phyloP scores from a whole-genome alignment of 2,888 invertebrate genomes.

The Cephus nigrinus region DNA sequence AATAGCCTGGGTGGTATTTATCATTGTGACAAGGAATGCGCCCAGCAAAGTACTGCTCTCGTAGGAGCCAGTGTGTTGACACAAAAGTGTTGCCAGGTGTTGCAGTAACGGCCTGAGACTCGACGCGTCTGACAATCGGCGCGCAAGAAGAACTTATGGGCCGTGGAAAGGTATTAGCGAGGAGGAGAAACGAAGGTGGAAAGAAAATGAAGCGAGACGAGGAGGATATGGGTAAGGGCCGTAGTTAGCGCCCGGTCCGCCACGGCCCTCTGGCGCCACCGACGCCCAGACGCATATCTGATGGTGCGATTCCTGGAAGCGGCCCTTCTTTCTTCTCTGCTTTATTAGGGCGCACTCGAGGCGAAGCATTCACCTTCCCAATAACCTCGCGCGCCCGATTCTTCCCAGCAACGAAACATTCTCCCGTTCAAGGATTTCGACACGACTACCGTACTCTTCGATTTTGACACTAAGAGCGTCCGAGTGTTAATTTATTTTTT shows the following conservation, averaged over 20 bases:
- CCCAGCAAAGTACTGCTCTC: not conserved
- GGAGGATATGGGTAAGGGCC: conserved; percentile 26
- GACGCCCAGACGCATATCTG: conserved; percentile 47
- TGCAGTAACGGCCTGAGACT: not conserved
- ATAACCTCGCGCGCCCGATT: conserved; percentile 44
- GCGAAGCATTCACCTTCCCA: conserved; percentile 48
- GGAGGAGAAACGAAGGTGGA: conserved; percentile 27
- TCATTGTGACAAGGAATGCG: conserved; percentile 1
- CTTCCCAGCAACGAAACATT: conserved; percentile 22
- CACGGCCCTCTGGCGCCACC: conserved; percentile 50
- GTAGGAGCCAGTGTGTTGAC: not conserved
- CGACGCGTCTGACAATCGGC: conserved; percentile 17
- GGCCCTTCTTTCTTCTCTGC: conserved; percentile 37
- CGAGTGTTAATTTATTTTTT: not conserved
- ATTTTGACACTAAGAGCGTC: not conserved
- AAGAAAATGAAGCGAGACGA: conserved; percentile 47
- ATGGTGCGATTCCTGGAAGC: conserved; percentile 48
- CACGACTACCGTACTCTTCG: not conserved
- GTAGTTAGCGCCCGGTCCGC: conserved; percentile 59
- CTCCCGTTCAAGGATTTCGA: conserved; percentile 35
- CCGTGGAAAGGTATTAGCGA: not conserved
- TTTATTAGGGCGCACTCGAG: conserved; percentile 34
- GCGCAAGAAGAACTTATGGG: not conserved
- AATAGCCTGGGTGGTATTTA: conserved; percentile 8
- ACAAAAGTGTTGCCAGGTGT: conserved; percentile 4